phyloP scores from a whole-genome alignment of 1,140 invertebrate genomes.

The Tachypleus tridentatus region DNA sequence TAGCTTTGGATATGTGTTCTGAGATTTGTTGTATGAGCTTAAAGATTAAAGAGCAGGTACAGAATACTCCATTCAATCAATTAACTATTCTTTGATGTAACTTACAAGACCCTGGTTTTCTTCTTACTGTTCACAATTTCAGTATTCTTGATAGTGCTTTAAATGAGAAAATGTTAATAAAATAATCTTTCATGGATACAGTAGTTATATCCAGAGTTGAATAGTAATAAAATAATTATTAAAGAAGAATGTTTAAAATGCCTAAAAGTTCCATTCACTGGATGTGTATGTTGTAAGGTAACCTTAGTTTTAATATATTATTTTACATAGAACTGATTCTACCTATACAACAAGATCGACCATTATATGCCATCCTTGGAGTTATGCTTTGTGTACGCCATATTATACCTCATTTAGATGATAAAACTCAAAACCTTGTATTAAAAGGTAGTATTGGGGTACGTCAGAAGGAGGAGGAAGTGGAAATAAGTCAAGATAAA shows the following conservation, averaged over 20 bases:
- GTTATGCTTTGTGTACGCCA: constrained; percentile 49
- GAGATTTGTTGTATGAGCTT: too few relatives aligned
- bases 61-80: too few relatives aligned
- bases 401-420: constrained; percentile 43
- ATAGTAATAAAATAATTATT: too few relatives aligned
- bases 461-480: constrained; percentile 25
- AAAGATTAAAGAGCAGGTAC: too few relatives aligned
- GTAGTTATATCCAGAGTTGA: constrained; percentile 25
- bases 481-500: constrained; percentile 13
- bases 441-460: constrained; percentile 36
- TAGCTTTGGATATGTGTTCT: too few relatives aligned
- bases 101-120: too few relatives aligned
- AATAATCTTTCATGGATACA: neutral
- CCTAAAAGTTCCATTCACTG: too few relatives aligned
- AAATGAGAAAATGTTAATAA: neutral
- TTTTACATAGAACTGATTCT: constrained; percentile 38
- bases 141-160: constrained; percentile 11
- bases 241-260: too few relatives aligned
- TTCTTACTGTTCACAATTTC: too few relatives aligned
- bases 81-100: too few relatives aligned
- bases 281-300: too few relatives aligned
- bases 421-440: constrained; percentile 23
- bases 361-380: constrained; percentile 45
- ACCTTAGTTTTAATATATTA: too few relatives aligned
- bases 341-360: constrained; percentile 40